phyloP scores from a whole-genome alignment of 2,113 vertebrate species.

The Pheucticus melanocephalus region DNA sequence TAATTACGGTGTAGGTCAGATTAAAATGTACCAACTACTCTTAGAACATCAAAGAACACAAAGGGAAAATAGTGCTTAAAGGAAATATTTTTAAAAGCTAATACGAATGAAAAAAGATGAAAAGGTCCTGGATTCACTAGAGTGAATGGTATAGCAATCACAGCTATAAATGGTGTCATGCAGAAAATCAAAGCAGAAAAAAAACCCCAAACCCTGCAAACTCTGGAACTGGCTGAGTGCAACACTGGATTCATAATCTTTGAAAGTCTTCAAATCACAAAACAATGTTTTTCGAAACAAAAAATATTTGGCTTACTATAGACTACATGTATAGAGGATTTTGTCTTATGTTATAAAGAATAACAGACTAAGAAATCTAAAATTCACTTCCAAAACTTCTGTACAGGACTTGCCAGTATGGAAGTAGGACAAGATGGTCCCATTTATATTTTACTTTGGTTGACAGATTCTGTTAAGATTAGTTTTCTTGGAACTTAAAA shows the following conservation, averaged over 20 bases:
- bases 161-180: background rate
- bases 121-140: background rate
- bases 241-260: background rate
- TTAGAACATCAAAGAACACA: background rate
- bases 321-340: background rate
- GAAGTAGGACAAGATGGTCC: background rate
- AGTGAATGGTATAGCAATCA: background rate
- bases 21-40: background rate
- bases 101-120: background rate
- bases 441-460: background rate
- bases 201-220: background rate
- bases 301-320: background rate
- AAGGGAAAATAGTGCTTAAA: background rate
- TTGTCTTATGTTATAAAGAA: background rate
- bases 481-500: background rate
- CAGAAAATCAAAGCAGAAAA: background rate
- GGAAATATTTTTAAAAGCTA: background rate
- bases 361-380: background rate
- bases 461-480: background rate
- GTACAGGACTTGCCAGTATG: background rate
- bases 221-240: background rate
- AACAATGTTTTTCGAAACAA: background rate
- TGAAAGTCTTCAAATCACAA: background rate
- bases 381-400: background rate
- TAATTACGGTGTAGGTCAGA: background rate